phyloP scores from a whole-genome alignment of 2,797 vertebrate genomes.

The Acrossocheilus fasciatus region DNA sequence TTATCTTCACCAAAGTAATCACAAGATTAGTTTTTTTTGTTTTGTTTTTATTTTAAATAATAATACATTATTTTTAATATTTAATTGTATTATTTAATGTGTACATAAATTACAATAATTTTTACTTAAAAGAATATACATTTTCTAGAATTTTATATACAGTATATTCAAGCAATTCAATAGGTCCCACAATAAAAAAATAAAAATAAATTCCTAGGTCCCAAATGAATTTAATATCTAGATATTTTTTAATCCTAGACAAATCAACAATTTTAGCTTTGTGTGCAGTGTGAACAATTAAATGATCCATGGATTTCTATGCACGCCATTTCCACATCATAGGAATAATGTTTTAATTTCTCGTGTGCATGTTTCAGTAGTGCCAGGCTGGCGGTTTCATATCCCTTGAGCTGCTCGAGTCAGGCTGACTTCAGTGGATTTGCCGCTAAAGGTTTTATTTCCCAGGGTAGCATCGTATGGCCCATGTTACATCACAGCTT shows the following conservation, averaged over 20 bases:
- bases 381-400: not conserved
- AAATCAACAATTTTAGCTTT: not conserved
- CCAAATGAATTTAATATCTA: not conserved
- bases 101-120: not conserved
- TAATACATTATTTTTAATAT: too few relatives aligned
- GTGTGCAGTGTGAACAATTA: not conserved
- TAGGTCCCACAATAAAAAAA: not conserved
- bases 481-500: constrained; percentile 42
- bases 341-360: not conserved
- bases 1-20: too few relatives aligned
- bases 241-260: not conserved
- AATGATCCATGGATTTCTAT: not conserved
- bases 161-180: not conserved
- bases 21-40: too few relatives aligned
- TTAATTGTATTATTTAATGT: too few relatives aligned
- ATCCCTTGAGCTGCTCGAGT: constrained; percentile 26
- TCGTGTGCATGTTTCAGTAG: constrained; percentile 4
- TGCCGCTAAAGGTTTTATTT: constrained; percentile 51
- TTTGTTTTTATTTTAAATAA: too few relatives aligned
- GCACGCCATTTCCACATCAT: not conserved
- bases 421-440: constrained; percentile 40
- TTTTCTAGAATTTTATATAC: not conserved
- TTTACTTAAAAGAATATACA: not conserved
- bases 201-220: not conserved
- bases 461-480: constrained; percentile 47